phyloP scores from a whole-genome alignment of 1,140 invertebrate genomes.

The Conopomorpha cramerella region DNA sequence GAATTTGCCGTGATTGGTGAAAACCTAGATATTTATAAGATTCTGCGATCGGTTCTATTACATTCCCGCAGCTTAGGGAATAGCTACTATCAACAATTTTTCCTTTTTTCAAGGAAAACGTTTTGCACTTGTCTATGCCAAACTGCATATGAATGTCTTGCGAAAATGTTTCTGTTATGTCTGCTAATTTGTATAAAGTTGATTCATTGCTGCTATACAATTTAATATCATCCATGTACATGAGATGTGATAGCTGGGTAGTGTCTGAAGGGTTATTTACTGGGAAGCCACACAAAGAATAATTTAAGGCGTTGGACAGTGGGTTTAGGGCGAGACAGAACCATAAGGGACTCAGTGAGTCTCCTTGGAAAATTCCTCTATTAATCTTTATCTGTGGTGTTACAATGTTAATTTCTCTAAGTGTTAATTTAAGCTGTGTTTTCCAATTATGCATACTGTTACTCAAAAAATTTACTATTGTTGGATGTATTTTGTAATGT shows the following conservation, averaged over 20 bases:
- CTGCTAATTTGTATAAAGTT: neutral
- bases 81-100: neutral
- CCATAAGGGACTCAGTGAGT: conserved; percentile 4
- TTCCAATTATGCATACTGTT: neutral
- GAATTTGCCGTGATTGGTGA: conserved; percentile 1
- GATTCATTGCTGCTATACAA: neutral
- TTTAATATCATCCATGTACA: conserved; percentile 5
- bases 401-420: neutral
- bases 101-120: neutral
- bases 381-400: neutral
- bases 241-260: neutral
- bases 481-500: conserved; percentile 1
- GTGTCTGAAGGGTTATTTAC: neutral
- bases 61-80: too few relatives aligned
- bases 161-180: conserved; percentile 1
- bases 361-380: conserved; percentile 3
- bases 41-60: neutral
- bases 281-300: neutral
- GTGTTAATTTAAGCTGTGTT: neutral
- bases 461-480: neutral
- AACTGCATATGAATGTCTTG: conserved; percentile 3
- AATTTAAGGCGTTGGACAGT: neutral
- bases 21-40: conserved; percentile 8
- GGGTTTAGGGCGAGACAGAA: conserved; percentile 3
- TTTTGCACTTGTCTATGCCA: conserved; percentile 6